A percentile compares a stretch with the other conserved stretches of the same genome.
Evolutionary conservation across 1,140 invertebrate species (phyloP).

Genomic region (Scaptomyza hsui): DNA sequence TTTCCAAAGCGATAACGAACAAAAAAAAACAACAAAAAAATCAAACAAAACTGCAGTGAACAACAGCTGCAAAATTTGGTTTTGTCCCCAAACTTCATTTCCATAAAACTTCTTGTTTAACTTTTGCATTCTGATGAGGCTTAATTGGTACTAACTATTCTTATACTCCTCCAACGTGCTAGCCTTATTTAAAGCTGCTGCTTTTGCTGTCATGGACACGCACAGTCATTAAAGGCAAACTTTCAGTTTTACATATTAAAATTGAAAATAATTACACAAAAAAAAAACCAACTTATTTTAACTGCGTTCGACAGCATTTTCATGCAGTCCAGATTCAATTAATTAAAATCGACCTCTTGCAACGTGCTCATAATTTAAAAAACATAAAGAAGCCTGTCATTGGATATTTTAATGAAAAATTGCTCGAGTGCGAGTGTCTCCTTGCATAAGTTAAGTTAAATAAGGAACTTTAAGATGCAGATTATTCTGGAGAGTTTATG

Average conservation of each 20-base stretch:
- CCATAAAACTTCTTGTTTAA: conserved; percentile 56
- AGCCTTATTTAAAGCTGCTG: conserved; percentile 17
- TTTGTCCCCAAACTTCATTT: conserved; percentile 47
- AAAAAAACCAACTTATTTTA: not conserved
- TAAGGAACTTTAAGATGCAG: not conserved
- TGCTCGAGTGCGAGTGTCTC: conserved; percentile 1
- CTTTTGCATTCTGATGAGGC: conserved; percentile 29
- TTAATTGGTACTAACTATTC: conserved; percentile 47
- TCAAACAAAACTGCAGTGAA: conserved; percentile 57
- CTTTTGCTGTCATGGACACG: conserved; percentile 10
- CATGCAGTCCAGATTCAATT: not conserved
- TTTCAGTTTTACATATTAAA: conserved; percentile 11
- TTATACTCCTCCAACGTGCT: not conserved
- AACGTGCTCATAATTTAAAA: conserved; percentile 29
- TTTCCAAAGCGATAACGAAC: conserved; percentile 47
- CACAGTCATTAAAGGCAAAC: not conserved
- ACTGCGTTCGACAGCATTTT: not conserved
- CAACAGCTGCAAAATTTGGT: conserved; percentile 36
- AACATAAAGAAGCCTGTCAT: conserved; percentile 8
- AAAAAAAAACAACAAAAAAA: conserved; percentile 68
- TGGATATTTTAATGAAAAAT: conserved; percentile 13
- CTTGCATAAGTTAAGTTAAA: not conserved
- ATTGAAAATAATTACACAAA: not conserved
- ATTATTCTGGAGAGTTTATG: not conserved
- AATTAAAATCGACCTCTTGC: not conserved